Conservation (phyloP, 2,797 vertebrate species). For the Psittacula derbiana region DNA sequence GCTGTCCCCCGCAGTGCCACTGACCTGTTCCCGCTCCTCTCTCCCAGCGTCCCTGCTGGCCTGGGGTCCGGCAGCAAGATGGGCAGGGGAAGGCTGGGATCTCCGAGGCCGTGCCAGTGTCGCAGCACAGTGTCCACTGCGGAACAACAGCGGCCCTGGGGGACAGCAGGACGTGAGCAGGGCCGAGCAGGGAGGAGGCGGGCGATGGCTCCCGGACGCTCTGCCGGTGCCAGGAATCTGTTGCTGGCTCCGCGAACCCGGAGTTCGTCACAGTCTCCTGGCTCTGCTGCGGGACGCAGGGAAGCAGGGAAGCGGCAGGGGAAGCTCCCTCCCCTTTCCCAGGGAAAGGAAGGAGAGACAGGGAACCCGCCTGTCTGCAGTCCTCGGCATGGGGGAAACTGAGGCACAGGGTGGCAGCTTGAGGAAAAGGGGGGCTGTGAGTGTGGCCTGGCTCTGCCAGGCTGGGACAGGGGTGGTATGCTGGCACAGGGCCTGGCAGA, state of each 20-base stretch:
- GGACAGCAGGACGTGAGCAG: neutral
- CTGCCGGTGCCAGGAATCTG: conserved; percentile 39
- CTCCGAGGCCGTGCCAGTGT: neutral
- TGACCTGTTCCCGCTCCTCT: conserved; percentile 27
- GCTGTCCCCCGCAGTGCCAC: neutral
- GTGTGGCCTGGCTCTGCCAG: rapidly evolving
- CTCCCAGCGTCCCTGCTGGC: neutral
- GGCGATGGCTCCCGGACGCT: conserved; percentile 13
- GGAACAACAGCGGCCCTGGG: neutral
- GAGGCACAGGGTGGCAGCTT: neutral
- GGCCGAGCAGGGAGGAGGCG: conserved; percentile 18
- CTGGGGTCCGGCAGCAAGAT: neutral
- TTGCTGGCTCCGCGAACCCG: conserved; percentile 28
- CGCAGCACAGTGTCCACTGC: neutral
- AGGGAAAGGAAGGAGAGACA: neutral
- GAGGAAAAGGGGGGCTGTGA: neutral
- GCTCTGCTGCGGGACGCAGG: neutral
- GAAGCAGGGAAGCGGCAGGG: neutral
- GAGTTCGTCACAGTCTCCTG: conserved; percentile 63
- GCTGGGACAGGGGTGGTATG: rapidly evolving
- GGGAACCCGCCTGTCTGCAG: neutral
- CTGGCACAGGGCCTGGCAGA: rapidly evolving
- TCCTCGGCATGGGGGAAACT: neutral
- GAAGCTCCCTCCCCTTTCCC: conserved; percentile 38
- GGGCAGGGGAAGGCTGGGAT: neutral